Conservation (phyloP, 2,888 invertebrate species). For the Pedicia rivosa region DNA sequence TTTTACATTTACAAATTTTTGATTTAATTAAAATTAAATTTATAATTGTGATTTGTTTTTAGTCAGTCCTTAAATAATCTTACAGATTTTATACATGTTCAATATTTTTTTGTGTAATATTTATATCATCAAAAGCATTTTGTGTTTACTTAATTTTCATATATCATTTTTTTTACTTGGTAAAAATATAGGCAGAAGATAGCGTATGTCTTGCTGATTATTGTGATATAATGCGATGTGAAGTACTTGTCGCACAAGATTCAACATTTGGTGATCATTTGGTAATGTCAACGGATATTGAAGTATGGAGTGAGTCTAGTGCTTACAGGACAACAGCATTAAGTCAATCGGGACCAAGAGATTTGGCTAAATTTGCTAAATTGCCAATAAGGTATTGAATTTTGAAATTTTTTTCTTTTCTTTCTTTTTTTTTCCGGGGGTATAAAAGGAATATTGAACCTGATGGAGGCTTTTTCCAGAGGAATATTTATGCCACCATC, state of each 20-base stretch:
- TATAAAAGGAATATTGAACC: not conserved
- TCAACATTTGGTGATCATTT: constrained; percentile 44
- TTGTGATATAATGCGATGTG: constrained; percentile 92
- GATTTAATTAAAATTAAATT: too few relatives aligned
- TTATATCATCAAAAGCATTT: too few relatives aligned
- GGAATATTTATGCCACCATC: constrained; percentile 1
- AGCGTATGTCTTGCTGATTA: constrained; percentile 86
- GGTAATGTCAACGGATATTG: constrained; percentile 58
- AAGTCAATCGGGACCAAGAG: constrained; percentile 36
- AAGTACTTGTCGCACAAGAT: constrained; percentile 65
- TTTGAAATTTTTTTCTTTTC: not conserved
- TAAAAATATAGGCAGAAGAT: constrained; percentile 85
- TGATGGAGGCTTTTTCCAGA: not conserved
- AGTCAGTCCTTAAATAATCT: too few relatives aligned
- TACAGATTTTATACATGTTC: too few relatives aligned
- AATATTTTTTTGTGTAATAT: too few relatives aligned
- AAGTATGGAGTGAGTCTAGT: constrained; percentile 68
- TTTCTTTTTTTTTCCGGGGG: not conserved
- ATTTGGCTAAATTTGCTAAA: constrained; percentile 33
- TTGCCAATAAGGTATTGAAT: constrained; percentile 20
- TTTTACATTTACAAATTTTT: too few relatives aligned
- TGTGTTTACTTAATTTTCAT: constrained; percentile 1
- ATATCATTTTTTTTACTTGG: too few relatives aligned
- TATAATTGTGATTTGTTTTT: too few relatives aligned
- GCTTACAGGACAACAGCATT: constrained; percentile 49